Evolutionary conservation across 2,113 vertebrate species (phyloP), one percentile per base, ranked within the genome.

Genomic region (Stegastes partitus): DNA sequence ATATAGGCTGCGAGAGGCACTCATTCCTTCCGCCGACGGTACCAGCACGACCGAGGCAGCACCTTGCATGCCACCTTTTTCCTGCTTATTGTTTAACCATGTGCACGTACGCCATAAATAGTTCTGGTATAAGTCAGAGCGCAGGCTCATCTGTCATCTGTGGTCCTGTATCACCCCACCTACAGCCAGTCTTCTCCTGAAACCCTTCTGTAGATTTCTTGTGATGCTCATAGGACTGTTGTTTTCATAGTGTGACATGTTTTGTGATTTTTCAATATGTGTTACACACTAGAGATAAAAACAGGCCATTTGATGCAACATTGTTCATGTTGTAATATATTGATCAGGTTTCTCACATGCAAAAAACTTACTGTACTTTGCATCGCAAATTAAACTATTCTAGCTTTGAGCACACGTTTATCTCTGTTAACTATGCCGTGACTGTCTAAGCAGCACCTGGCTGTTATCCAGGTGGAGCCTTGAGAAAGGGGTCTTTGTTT

Each of bases 51-150:
- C 25, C 2, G 25, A 65, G 11, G 57, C 82, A 45, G 28, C 62
- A 83, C 61, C 68, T 55, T 54, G 49, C 66, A 31, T 82, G 53
- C 73, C 67, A 74, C 63, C n/a, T 53, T 74, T 77, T 73, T 76
- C 87, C 67, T 69, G 72, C 59, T 63, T 79, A 68, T 87, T 90
- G 85, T 89, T 88, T 74, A 14, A 28, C 58, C 66, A 2, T 68
- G 54, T 16, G 10, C 11, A 10, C 10, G 68, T 62, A 12, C 68
- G 83, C 39, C 45, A 67, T 50, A 25, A 25, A 21, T 64, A 11
- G 18, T 49, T 67, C 4, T 4, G 15, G 16, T 26, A 28, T 47
- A 42, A 15, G 71, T 42, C 50, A 12, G 63, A 39, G 5, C 15
- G 39, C 39, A n/a, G 34, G 14, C 26, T 68, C 39, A 72, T 45